Percentiles rank a stretch among this genome's conserved stretches.
These are phyloP conservation scores for Temnothorax unifasciatus DNA, from an alignment of 2,888 invertebrate genomes.

Conservation along the genomic window DNA sequence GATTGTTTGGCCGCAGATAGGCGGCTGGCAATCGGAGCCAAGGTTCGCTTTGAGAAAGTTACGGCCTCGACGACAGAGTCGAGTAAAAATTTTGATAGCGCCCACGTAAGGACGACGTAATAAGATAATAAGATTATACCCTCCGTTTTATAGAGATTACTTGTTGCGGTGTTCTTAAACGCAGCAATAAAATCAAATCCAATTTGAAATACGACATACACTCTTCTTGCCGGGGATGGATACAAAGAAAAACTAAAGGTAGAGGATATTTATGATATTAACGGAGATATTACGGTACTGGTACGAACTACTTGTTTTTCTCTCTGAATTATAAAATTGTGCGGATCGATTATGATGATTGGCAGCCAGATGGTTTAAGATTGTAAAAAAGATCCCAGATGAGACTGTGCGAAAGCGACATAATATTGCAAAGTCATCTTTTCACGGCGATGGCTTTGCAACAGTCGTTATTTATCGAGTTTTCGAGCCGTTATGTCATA, in stretches of 20 bases:
- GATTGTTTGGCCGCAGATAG: slow-evolving; percentile 50
- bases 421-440: slow-evolving; percentile 34
- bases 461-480: slow-evolving; percentile 36
- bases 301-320: background rate
- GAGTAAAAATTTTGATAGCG: slow-evolving; percentile 36
- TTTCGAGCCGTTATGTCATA: slow-evolving; percentile 47
- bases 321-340: background rate
- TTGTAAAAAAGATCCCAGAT: slow-evolving; percentile 16
- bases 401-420: background rate
- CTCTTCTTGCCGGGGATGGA: background rate
- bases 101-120: slow-evolving; percentile 2
- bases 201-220: background rate
- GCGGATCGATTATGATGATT: slow-evolving; percentile 36
- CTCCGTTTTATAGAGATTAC: background rate
- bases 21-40: slow-evolving; percentile 40
- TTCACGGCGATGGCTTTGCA: slow-evolving; percentile 8
- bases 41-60: slow-evolving; percentile 51
- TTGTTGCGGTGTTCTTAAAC: background rate
- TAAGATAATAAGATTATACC: slow-evolving; percentile 25
- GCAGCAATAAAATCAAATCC: slow-evolving; percentile 21
- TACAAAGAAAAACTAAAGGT: background rate
- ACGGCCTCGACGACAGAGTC: slow-evolving; percentile 42
- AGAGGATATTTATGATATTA: slow-evolving; percentile 17
- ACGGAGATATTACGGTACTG: slow-evolving; percentile 9
- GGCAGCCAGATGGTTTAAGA: slow-evolving; percentile 25